Evolutionary conservation across 2,888 invertebrate genomes (phyloP).

Genomic region (Junonia oenone): DNA sequence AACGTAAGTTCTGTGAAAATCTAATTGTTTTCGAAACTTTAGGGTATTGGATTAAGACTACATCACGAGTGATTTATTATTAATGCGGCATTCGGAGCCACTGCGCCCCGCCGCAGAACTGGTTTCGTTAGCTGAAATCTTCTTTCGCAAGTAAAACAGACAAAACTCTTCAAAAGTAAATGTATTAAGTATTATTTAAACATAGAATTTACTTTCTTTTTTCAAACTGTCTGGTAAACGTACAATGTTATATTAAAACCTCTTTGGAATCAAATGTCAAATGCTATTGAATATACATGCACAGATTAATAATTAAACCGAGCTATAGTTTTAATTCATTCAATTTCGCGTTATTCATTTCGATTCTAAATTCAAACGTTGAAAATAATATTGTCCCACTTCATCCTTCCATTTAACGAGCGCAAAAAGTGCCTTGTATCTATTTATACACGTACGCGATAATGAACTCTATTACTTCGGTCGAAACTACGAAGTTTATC

Average conservation of each 20-base stretch:
- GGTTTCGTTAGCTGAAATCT: constrained; percentile 24
- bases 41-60: constrained; percentile 11
- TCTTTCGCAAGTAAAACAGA: constrained; percentile 16
- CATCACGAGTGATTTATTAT: constrained; percentile 30
- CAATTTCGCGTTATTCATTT: background rate
- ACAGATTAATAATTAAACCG: too few relatives aligned
- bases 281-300: background rate
- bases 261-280: background rate
- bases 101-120: constrained; percentile 24
- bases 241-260: background rate
- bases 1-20: background rate
- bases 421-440: constrained; percentile 40
- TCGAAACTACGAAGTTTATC: constrained; percentile 21
- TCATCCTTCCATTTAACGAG: constrained; percentile 57
- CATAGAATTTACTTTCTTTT: background rate
- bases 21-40: constrained; percentile 4
- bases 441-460: constrained; percentile 35
- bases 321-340: too few relatives aligned
- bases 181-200: background rate
- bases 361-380: constrained; percentile 37
- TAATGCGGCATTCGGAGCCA: constrained; percentile 27
- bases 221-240: background rate
- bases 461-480: constrained; percentile 41
- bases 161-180: constrained; percentile 2
- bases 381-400: constrained; percentile 52